Evolutionary conservation across 2,888 invertebrate genomes (phyloP), one percentile per base, ranked within the genome.

Genomic region (Scaptomyza caliginosa): DNA sequence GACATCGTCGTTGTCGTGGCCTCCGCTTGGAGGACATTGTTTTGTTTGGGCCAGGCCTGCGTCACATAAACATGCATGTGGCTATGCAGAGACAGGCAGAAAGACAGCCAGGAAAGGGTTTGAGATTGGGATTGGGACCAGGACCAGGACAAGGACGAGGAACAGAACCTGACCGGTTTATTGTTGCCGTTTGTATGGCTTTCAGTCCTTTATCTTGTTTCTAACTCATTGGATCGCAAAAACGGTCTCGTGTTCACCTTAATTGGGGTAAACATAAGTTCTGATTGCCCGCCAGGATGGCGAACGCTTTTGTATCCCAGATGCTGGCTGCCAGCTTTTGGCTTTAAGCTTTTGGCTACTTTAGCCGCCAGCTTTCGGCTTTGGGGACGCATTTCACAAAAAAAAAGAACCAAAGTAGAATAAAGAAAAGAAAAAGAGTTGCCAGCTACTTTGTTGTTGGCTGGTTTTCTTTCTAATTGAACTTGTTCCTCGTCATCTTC

Each of bases 151-250:
- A 23, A 23, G 17, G 24, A 24, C 2, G 3, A 19, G 63, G 43
- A 30, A 50, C 42, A 39, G 54, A 42, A 34, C 72, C 58, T 39
- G 52, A 50, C 66, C 65, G 66, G 84, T 59, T 79, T 81, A 79
- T 85, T 79, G 81, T 81, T 78, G 75, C 59, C 69, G 68, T 74
- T 66, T 68, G 69, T 69, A 77, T 60, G 72, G 68, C 81, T 83
- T 81, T 86, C 72, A 80, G 83, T 89, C 82, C 82, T 88, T 90
- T 89, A 89, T 89, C 90, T 89, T 80, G 88, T 83, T 89, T 89
- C 89, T 89, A 89, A 88, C 88, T 89, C 89, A 90, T 89, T 89
- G 89, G 88, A 88, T 89, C 89, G 89, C 85, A 88, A 85, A 82
- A 86, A 81, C 83, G 85, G 83, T 85, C 81, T 81, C 85, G 79